These are phyloP conservation scores for Setipinna tenuifilis DNA, from an alignment of 2,797 vertebrate species.

Conservation along the genomic window DNA sequence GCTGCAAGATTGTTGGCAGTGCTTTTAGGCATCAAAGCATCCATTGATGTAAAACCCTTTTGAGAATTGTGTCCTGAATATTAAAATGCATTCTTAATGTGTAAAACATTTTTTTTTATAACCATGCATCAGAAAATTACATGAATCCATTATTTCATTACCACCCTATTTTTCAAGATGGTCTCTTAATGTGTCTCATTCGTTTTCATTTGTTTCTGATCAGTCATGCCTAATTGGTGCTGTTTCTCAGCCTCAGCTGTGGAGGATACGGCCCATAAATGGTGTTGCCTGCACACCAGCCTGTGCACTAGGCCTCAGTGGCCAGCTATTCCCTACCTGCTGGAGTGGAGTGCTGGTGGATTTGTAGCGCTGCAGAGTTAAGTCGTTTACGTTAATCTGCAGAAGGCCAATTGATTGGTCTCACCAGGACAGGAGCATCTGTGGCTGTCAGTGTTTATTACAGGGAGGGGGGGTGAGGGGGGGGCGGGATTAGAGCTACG, in stretches of 20 bases:
- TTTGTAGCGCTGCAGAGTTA: slow-evolving; percentile 73
- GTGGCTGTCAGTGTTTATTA: slow-evolving; percentile 85
- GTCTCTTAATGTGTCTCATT: not conserved
- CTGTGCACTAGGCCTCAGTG: too few relatives aligned
- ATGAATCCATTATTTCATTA: not conserved
- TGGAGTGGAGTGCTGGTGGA: slow-evolving; percentile 59
- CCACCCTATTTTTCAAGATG: not conserved
- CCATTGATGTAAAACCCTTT: not conserved
- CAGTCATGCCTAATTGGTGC: slow-evolving; percentile 12
- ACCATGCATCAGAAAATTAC: not conserved
- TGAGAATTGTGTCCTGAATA: not conserved
- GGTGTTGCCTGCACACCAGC: not conserved
- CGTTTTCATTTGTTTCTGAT: not conserved
- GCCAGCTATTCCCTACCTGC: not conserved
- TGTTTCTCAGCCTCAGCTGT: not conserved
- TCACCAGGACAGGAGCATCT: slow-evolving; percentile 75
- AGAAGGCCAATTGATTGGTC: slow-evolving; percentile 83
- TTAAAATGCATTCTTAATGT: not conserved
- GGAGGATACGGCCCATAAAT: not conserved
- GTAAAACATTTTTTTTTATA: not conserved
- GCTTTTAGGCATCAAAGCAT: not conserved
- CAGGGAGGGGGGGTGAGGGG: slow-evolving; percentile 43
- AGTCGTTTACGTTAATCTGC: slow-evolving; percentile 88
- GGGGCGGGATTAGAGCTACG: slow-evolving; percentile 66
- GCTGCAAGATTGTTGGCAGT: not conserved